phyloP scores from a whole-genome alignment of 2,113 vertebrate genomes.

The Festucalex cinctus region DNA sequence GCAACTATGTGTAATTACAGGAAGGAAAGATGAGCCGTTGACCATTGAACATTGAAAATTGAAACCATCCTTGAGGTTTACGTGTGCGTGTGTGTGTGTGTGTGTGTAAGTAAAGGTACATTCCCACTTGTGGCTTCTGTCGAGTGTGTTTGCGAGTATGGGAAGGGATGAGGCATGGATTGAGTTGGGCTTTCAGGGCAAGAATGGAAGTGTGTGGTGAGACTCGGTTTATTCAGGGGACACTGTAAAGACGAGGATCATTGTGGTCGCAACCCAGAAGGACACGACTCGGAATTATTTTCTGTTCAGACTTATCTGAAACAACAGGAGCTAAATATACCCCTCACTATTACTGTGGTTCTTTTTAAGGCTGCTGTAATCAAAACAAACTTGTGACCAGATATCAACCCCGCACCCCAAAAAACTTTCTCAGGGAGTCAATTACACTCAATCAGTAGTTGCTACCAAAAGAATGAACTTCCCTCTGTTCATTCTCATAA shows the following conservation, averaged over 20 bases:
- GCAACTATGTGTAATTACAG: conserved; percentile 72
- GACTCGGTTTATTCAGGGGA: conserved; percentile 40
- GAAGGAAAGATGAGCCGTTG: conserved; percentile 70
- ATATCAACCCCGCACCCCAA: conserved; percentile 51
- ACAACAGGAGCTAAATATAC: conserved; percentile 45
- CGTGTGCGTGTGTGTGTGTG: conserved; percentile 10
- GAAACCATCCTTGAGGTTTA: conserved; percentile 39
- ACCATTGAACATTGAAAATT: conserved; percentile 60
- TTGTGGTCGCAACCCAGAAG: conserved; percentile 51
- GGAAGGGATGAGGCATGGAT: conserved; percentile 45
- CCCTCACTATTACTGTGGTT: conserved; percentile 55
- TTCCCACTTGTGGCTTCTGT: conserved; percentile 49
- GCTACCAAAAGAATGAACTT: conserved; percentile 42
- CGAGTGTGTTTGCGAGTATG: conserved; percentile 30
- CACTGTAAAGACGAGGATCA: conserved; percentile 50
- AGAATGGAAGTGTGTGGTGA: conserved; percentile 36
- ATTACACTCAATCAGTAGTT: conserved; percentile 43
- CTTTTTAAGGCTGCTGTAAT: conserved; percentile 50
- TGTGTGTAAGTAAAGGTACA: conserved; percentile 26
- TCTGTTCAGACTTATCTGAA: conserved; percentile 46
- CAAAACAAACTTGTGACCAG: conserved; percentile 66
- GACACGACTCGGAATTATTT: conserved; percentile 55
- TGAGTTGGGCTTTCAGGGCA: conserved; percentile 29
- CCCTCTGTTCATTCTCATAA: conserved; percentile 30
- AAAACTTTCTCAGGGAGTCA: conserved; percentile 40